Conservation (phyloP, 64 coral and sea anemone species). For the Hydrozoanthus tunicans region DNA sequence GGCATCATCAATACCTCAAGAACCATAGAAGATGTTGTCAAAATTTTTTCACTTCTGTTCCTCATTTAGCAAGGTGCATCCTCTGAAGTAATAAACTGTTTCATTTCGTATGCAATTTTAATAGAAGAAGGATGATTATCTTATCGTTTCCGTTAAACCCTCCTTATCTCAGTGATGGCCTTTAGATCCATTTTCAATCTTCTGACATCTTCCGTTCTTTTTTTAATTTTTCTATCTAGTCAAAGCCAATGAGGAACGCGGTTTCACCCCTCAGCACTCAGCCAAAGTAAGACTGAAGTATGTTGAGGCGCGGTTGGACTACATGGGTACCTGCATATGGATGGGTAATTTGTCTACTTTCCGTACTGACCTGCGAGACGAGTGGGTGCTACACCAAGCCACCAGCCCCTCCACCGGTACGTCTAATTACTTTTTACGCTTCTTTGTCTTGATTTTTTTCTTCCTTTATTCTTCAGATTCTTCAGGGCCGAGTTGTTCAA, state of each 20-base stretch:
- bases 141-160: no score
- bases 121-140: no score
- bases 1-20: no score
- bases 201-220: not conserved
- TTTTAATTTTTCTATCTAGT: conserved; percentile 54
- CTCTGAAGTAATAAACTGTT: no score
- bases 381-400: conserved; percentile 81
- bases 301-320: conserved; percentile 89
- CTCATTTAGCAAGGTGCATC: no score
- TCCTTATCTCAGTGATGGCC: not conserved
- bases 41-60: no score
- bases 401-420: conserved; percentile 87
- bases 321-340: conserved; percentile 98
- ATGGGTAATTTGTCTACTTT: conserved; percentile 93
- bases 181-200: no score
- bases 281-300: conserved; percentile 73
- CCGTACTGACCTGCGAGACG: conserved; percentile 77
- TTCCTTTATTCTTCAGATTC: not conserved
- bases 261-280: conserved; percentile 70
- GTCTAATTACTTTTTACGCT: not conserved
- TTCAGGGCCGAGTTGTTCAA: no score
- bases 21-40: no score
- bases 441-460: not conserved
- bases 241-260: conserved; percentile 85
- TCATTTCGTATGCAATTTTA: no score